These are phyloP conservation scores for Eupeodes corollae DNA, from an alignment of 1,140 invertebrate genomes.

Conservation along the genomic window DNA sequence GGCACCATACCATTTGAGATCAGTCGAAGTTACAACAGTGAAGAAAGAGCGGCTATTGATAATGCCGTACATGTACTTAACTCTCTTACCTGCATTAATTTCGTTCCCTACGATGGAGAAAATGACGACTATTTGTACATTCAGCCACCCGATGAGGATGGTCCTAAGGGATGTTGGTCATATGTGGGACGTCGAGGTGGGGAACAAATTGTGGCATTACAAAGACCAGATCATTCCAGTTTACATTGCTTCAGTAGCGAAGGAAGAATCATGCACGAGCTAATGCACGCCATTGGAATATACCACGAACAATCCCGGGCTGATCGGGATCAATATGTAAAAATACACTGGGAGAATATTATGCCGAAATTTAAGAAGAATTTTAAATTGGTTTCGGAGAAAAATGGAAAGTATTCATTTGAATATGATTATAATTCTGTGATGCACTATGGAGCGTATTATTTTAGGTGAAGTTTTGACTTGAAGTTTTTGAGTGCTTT, in stretches of 20 bases:
- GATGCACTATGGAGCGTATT: constrained; percentile 59
- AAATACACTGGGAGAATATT: constrained; percentile 64
- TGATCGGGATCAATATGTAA: constrained; percentile 67
- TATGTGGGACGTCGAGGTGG: constrained; percentile 57
- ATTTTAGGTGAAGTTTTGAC: constrained; percentile 27
- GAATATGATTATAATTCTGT: constrained; percentile 63
- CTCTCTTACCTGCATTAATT: constrained; percentile 58
- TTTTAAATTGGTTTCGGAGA: constrained; percentile 54
- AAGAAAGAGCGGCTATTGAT: constrained; percentile 41
- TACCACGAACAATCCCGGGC: constrained; percentile 75
- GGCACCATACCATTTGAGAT: constrained; percentile 62
- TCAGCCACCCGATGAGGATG: constrained; percentile 50
- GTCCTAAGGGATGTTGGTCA: constrained; percentile 69
- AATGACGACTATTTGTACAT: constrained; percentile 60
- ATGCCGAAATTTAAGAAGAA: constrained; percentile 49
- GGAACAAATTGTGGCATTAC: constrained; percentile 31
- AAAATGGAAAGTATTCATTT: constrained; percentile 51
- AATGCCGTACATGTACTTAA: constrained; percentile 55
- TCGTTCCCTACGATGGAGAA: constrained; percentile 50
- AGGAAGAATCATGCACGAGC: constrained; percentile 68
- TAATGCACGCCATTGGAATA: constrained; percentile 77
- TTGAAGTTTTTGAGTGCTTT: no score
- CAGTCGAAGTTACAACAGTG: constrained; percentile 46
- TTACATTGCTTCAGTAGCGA: constrained; percentile 53
- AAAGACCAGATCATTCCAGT: constrained; percentile 48